Evolutionary conservation across 2,113 vertebrate genomes (phyloP).

Genomic region (Brachyhypopomus gauderio): DNA sequence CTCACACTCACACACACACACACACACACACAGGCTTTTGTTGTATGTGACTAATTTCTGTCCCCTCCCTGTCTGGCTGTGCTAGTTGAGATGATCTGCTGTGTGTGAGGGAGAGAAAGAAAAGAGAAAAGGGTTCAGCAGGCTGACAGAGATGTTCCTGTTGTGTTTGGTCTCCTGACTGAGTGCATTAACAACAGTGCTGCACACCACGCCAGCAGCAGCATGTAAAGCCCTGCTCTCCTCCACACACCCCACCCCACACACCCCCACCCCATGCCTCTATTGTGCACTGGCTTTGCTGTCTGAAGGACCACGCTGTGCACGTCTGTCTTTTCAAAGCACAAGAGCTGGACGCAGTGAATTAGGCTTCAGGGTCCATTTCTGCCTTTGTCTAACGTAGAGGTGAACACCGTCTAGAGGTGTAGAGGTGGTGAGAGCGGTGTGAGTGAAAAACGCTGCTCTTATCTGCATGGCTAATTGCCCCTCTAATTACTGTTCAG

Average conservation of each 20-base stretch:
- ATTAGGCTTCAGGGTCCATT: neutral
- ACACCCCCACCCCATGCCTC: neutral
- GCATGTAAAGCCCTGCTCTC: neutral
- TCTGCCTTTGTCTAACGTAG: neutral
- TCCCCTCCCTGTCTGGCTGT: slow-evolving; percentile 1
- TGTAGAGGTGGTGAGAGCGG: neutral
- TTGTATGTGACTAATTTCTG: neutral
- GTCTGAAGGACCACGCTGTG: neutral
- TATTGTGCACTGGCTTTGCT: neutral
- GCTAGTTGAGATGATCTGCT: too few species aligned
- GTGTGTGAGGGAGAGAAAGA: neutral
- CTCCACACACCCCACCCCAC: neutral
- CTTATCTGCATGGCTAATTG: slow-evolving; percentile 8
- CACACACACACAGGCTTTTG: slow-evolving; percentile 1
- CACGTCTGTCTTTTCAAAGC: neutral
- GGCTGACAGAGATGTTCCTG: neutral
- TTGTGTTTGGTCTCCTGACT: neutral
- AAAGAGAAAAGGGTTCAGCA: neutral
- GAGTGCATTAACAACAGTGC: slow-evolving; percentile 12
- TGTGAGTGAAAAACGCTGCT: slow-evolving; percentile 1
- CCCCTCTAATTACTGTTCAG: neutral
- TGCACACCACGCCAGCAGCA: neutral
- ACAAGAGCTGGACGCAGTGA: neutral
- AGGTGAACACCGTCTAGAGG: neutral
- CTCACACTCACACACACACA: neutral